These are phyloP conservation scores for Zalophus californianus DNA, from an alignment of 2,797 vertebrate genomes.

Conservation along the genomic window DNA sequence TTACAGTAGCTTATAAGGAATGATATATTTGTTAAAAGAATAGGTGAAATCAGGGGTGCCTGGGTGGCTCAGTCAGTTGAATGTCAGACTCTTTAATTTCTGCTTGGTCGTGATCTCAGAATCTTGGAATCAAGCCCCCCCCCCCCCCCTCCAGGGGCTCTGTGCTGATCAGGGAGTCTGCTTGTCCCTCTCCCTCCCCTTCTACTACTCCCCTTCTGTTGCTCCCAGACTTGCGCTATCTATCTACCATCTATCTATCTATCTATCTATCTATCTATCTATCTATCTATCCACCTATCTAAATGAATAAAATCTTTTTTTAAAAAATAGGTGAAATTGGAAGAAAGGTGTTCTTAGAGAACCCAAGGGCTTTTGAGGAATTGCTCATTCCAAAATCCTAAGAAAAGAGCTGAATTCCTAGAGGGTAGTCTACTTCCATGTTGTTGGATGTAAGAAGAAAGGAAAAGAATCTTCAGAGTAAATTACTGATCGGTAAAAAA, in stretches of 20 bases:
- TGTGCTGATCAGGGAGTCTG: not conserved
- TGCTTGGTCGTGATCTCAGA: not conserved
- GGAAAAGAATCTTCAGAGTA: not conserved
- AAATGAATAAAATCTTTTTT: not conserved
- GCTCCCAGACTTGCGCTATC: rapidly evolving
- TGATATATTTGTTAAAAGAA: not conserved
- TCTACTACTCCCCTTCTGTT: not conserved
- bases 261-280: too few species aligned
- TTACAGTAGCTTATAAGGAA: not conserved
- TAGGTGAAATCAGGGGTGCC: not conserved
- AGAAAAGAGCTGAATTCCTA: not conserved
- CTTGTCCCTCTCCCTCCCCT: not conserved
- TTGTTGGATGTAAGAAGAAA: not conserved
- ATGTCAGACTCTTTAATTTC: not conserved
- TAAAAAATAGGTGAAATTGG: not conserved
- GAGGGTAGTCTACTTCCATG: not conserved
- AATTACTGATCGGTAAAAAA: not conserved
- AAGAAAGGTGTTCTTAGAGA: not conserved
- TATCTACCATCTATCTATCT: too few species aligned
- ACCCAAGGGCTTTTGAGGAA: not conserved
- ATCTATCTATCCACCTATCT: not conserved
- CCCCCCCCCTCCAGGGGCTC: not conserved
- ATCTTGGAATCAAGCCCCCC: not conserved
- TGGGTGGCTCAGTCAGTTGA: not conserved
- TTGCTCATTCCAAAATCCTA: not conserved